These are phyloP conservation scores for Diplolepis rosae DNA, from an alignment of 2,888 invertebrate genomes.

Conservation along the genomic window DNA sequence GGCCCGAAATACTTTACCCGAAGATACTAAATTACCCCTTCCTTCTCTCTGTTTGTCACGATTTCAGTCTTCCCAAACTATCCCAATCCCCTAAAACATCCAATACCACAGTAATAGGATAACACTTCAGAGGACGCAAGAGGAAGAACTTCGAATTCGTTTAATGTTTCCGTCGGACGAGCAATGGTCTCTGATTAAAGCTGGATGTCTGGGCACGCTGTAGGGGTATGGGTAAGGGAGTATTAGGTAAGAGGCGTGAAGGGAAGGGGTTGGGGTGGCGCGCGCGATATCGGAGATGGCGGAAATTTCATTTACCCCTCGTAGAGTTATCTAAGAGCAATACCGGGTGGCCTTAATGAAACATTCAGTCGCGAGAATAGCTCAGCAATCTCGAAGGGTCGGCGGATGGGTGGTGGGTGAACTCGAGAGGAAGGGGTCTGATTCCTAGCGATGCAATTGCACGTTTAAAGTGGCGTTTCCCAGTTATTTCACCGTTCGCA, in stretches of 20 bases:
- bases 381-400: slow-evolving; percentile 73
- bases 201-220: slow-evolving; percentile 47
- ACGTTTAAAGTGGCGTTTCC: slow-evolving; percentile 72
- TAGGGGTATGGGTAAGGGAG: slow-evolving; percentile 38
- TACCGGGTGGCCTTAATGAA: slow-evolving; percentile 74
- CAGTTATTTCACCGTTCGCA: slow-evolving; percentile 70
- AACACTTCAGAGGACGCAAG: slow-evolving; percentile 46
- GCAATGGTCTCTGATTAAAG: slow-evolving; percentile 71
- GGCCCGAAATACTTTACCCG: neutral
- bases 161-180: slow-evolving; percentile 63
- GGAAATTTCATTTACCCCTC: slow-evolving; percentile 74
- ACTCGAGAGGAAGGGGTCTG: slow-evolving; percentile 68
- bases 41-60: slow-evolving; percentile 14
- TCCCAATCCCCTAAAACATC: neutral
- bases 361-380: slow-evolving; percentile 74
- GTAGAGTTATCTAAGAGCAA: slow-evolving; percentile 74
- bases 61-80: slow-evolving; percentile 24
- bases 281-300: slow-evolving; percentile 72
- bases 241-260: slow-evolving; percentile 39
- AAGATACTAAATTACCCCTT: neutral
- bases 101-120: slow-evolving; percentile 33
- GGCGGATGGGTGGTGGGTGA: slow-evolving; percentile 53
- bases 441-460: slow-evolving; percentile 74
- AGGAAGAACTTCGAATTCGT: slow-evolving; percentile 62
- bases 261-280: slow-evolving; percentile 49